phyloP scores from a whole-genome alignment of 2,113 vertebrate species.

The Tonatia bakeri region DNA sequence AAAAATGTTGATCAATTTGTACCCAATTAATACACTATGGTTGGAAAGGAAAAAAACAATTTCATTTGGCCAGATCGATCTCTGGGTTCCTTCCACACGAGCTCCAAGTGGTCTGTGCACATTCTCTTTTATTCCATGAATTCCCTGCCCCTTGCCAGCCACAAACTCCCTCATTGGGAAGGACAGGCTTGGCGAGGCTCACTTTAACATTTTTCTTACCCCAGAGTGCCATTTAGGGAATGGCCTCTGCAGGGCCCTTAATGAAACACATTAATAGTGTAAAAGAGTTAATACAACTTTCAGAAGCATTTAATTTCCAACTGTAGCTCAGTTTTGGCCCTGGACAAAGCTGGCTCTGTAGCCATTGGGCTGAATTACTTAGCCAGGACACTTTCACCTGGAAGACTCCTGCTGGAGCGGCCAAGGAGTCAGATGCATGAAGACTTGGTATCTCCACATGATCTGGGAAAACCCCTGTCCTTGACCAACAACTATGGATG shows the following conservation, averaged over 20 bases:
- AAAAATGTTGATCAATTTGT: constrained; percentile 57
- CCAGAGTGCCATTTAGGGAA: background rate
- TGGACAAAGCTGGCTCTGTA: background rate
- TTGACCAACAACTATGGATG: background rate
- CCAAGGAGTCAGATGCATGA: background rate
- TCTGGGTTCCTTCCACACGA: background rate
- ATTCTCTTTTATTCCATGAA: background rate
- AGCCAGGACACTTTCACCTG: background rate
- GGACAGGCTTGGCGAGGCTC: background rate
- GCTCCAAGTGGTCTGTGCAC: background rate
- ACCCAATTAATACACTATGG: constrained; percentile 51
- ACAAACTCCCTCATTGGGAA: background rate
- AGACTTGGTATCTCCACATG: fast-evolving
- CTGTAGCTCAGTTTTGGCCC: background rate
- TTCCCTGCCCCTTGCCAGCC: background rate
- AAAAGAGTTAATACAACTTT: background rate
- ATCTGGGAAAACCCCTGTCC: background rate
- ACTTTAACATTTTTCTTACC: background rate
- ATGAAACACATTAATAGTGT: background rate
- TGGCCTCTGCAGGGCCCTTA: background rate
- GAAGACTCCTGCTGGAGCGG: background rate
- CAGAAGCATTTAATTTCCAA: background rate
- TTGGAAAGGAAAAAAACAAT: constrained; percentile 56
- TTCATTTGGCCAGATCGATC: constrained; percentile 40
- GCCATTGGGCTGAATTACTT: background rate